These are phyloP conservation scores for Eupithecia abbreviata DNA, from an alignment of 2,888 invertebrate genomes.

Conservation along the genomic window DNA sequence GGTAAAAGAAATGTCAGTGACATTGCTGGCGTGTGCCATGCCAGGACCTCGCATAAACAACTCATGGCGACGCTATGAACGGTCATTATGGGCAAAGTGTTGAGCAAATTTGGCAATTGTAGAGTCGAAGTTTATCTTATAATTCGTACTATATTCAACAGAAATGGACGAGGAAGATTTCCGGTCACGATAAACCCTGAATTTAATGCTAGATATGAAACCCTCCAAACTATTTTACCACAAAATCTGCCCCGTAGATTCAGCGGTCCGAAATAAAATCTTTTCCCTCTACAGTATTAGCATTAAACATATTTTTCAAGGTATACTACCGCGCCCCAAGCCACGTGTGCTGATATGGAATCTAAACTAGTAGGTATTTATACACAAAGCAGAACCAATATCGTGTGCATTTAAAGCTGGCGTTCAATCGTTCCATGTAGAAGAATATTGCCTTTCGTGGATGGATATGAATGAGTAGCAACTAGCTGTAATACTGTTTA, in stretches of 20 bases:
- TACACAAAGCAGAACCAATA: conserved; percentile 60
- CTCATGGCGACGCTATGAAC: background rate
- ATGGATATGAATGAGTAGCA: conserved; percentile 80
- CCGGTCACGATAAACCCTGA: background rate
- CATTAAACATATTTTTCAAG: background rate
- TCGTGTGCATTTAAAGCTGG: conserved; percentile 62
- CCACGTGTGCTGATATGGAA: conserved; percentile 46
- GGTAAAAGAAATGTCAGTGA: conserved; percentile 58
- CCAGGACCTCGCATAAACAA: background rate
- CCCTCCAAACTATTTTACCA: background rate
- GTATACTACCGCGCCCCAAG: conserved; percentile 6
- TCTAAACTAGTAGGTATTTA: conserved; percentile 47
- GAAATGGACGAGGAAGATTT: background rate
- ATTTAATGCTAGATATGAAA: background rate
- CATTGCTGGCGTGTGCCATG: conserved; percentile 51
- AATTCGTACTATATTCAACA: background rate
- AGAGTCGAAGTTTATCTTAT: background rate
- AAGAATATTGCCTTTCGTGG: conserved; percentile 75
- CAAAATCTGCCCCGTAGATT: background rate
- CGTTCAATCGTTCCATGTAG: conserved; percentile 72
- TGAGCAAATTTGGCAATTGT: background rate
- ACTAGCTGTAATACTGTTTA: conserved; percentile 78
- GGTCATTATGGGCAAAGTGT: background rate
- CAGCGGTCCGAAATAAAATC: background rate
- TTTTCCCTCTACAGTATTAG: background rate